Evolutionary conservation across 2,797 vertebrate species (phyloP), one percentile per base, ranked within the genome.

Genomic region (Poecilia gillii): DNA sequence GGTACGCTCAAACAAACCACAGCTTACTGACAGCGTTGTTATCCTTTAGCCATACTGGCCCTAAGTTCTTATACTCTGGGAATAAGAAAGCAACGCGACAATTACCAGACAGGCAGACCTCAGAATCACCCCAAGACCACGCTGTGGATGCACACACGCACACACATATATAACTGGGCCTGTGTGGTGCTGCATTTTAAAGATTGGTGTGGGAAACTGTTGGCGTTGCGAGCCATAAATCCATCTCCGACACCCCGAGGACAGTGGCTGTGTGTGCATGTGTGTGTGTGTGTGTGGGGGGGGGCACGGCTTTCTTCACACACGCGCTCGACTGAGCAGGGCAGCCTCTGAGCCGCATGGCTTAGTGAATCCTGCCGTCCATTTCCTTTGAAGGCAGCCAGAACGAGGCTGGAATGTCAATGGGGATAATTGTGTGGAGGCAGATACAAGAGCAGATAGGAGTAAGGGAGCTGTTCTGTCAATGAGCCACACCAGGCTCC

Each of bases 401-500:
- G 89, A 82, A 90, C 87, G 76, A 87, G 84, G 84, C 82, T 80
- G 79, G 94, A 94, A 95, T 95, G 93, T 91, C 94, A 94, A 95
- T 94, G 89, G 91, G 90, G 88, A 87, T 92, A 92, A 95, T 92
- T 93, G 89, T 89, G 84, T 85, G 83, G 90, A 86, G 88, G 89
- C 93, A 91, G 94, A 94, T 95, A 92, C 93, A 91, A 91, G 91
- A 89, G 85, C 87, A 90, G 94, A 94, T 94, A 93, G 88, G 75
- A 85, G 85, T 84, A 86, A 84, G 82, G 74, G 88, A 87, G 87
- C 85, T 77, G 79, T 84, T 91, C 87, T 89, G 92, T 92, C 90
- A 89, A 89, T 91, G 93, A 93, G 91, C 87, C 85, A 70, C 87
- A 81, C 77, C 57, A 43, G 78, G 84, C 76, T 85, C 89, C 88